phyloP scores from a whole-genome alignment of 2,888 invertebrate species.

The Lathronympha strigana region DNA sequence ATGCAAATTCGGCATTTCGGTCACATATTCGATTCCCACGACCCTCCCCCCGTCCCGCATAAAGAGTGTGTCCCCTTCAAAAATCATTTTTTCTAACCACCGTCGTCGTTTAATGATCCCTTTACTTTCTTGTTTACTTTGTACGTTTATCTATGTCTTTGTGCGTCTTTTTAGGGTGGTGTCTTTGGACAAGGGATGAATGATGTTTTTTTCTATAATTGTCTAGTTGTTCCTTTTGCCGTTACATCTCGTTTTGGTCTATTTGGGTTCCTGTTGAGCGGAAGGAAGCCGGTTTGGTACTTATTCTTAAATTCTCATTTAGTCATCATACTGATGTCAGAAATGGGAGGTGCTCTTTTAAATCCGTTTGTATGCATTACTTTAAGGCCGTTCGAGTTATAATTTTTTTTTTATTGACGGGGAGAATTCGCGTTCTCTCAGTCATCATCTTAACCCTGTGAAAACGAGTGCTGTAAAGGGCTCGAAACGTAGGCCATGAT shows the following conservation, averaged over 20 bases:
- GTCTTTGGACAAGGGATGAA: slow-evolving; percentile 74
- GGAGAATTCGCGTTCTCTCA: no score
- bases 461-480: no score
- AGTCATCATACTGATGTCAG: slow-evolving; percentile 8
- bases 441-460: no score
- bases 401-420: no score
- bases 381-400: slow-evolving; percentile 1
- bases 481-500: no score
- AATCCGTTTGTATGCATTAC: neutral
- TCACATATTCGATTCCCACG: slow-evolving; percentile 59
- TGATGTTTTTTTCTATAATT: slow-evolving; percentile 65
- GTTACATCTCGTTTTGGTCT: slow-evolving; percentile 58
- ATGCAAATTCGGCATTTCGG: slow-evolving; percentile 56
- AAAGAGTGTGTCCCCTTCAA: slow-evolving; percentile 54
- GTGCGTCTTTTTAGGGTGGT: slow-evolving; percentile 65
- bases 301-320: slow-evolving; percentile 9
- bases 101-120: slow-evolving; percentile 72
- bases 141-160: slow-evolving; percentile 73
- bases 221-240: slow-evolving; percentile 58
- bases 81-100: slow-evolving; percentile 59
- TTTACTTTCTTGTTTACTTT: slow-evolving; percentile 75
- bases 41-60: slow-evolving; percentile 44
- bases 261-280: slow-evolving; percentile 34
- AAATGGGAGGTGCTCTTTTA: slow-evolving; percentile 10
- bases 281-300: slow-evolving; percentile 38